Evolutionary conservation across 2,888 invertebrate species (phyloP), one percentile per base, ranked within the genome.

Genomic region (Prosopocoilus inquinatus): DNA sequence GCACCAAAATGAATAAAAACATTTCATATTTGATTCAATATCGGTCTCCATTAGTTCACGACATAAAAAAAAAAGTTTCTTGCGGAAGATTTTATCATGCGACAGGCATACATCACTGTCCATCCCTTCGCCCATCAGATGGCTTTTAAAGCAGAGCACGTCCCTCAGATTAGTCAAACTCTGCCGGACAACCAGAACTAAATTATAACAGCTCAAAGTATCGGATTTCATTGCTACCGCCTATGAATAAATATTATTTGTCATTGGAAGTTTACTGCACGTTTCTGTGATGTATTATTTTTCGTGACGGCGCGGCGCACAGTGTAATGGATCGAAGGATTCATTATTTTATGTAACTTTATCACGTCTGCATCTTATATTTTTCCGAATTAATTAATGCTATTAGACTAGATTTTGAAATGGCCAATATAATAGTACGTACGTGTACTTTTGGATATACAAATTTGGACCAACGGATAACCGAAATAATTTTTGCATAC

Each of bases 61-160:
- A 63, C 60, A 59, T 61, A 60, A 63, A 20, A 47, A 50, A 45
- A 69, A 69, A 67, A 70, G 50, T 58, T 63, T 58, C 59, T 65
- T 62, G 61, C 63, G 65, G 64, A 66, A 66, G 71, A 73, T 71
- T 67, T 67, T 73, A 73, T 73, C 72, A 66, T 67, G 67, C 63
- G 61, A 58, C 57, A 55, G 57, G 63, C 62, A 73, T 73, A 67
- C 65, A 71, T 72, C 72, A 71, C 67, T 69, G 70, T 72, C 71
- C 61, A 57, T 60, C 59, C 53, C 53, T 53, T 59, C 62, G 66
- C 65, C 63, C 62, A 44, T 52, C 20, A 28, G 20, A 63, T 60
- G 64, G 59, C 58, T 60, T 57, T 58, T 57, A 58, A 67, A 64
- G 57, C 69, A 43, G 55, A 38, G 60, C 71, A 71, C 71, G 70